A percentile compares a stretch with the other conserved stretches of the same genome.
Evolutionary conservation across 2,113 vertebrate species (phyloP).

Genomic region (Apaloderma vittatum): DNA sequence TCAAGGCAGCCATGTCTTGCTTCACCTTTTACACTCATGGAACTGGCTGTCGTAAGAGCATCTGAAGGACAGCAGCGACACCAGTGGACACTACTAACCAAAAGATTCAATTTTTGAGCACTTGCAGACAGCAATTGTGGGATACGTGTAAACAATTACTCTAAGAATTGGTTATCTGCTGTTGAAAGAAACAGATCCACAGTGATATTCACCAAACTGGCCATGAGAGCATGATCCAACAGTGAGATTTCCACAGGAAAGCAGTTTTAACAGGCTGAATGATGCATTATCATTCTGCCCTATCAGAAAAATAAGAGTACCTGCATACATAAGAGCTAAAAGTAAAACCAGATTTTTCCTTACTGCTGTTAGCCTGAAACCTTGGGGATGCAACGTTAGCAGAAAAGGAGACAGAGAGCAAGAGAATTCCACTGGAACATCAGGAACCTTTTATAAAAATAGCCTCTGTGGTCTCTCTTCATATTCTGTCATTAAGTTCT

Average conservation of each 20-base stretch:
- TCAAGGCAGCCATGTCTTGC: not conserved
- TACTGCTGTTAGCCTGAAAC: not conserved
- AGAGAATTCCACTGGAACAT: not conserved
- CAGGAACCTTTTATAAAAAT: not conserved
- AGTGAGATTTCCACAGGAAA: not conserved
- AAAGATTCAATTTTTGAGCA: not conserved
- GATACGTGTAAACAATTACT: not conserved
- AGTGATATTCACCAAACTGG: not conserved
- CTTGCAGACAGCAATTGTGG: not conserved
- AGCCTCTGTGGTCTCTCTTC: not conserved
- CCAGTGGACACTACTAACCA: not conserved
- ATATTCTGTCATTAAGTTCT: not conserved
- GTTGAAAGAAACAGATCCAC: not conserved
- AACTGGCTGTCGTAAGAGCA: not conserved
- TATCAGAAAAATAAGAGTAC: not conserved
- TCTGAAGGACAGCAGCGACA: not conserved
- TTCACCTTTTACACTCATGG: not conserved
- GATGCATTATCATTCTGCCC: not conserved
- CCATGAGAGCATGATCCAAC: not conserved
- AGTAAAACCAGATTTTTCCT: not conserved
- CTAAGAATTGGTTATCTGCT: not conserved
- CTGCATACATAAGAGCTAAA: not conserved
- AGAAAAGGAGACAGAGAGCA: not conserved
- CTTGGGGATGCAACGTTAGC: not conserved
- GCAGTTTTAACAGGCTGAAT: not conserved